Evolutionary conservation across 2,113 vertebrate species (phyloP).

Genomic region (Callospermophilus lateralis): DNA sequence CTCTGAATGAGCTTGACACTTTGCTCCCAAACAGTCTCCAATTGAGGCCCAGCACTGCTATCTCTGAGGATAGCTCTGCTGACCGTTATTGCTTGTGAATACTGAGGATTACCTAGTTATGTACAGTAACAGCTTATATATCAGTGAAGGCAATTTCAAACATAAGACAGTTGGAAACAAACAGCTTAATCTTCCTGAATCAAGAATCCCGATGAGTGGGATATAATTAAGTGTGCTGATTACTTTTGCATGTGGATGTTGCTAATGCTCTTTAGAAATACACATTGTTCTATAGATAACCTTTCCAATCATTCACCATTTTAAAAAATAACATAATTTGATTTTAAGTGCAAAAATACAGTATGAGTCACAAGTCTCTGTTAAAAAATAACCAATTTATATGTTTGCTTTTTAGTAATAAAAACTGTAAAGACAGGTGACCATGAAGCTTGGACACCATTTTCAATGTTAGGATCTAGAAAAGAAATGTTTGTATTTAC

Average conservation of each 20-base stretch:
- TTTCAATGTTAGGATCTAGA: conserved; percentile 74
- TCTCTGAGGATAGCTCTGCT: conserved; percentile 81
- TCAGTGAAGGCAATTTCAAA: conserved; percentile 86
- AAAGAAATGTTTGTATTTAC: conserved; percentile 80
- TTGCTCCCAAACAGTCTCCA: conserved; percentile 86
- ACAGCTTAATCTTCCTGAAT: conserved; percentile 83
- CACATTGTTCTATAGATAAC: conserved; percentile 64
- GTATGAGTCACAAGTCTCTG: conserved; percentile 78
- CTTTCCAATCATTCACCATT: conserved; percentile 73
- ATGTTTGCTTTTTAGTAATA: conserved; percentile 72
- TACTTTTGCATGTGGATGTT: conserved; percentile 79
- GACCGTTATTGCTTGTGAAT: conserved; percentile 91
- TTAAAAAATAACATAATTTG: conserved; percentile 79
- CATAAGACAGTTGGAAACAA: conserved; percentile 79
- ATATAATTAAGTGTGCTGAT: conserved; percentile 76
- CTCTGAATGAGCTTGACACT: conserved; percentile 83
- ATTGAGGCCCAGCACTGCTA: conserved; percentile 83
- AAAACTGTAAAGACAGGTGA: conserved; percentile 73
- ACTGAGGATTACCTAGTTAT: conserved; percentile 87
- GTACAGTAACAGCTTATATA: conserved; percentile 86
- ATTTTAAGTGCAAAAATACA: conserved; percentile 83
- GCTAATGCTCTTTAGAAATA: conserved; percentile 75
- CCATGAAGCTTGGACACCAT: conserved; percentile 62
- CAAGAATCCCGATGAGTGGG: conserved; percentile 77
- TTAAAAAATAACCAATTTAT: conserved; percentile 81